Evolutionary conservation across 2,888 invertebrate species (phyloP).

Genomic region (Rhyacophila evoluta): DNA sequence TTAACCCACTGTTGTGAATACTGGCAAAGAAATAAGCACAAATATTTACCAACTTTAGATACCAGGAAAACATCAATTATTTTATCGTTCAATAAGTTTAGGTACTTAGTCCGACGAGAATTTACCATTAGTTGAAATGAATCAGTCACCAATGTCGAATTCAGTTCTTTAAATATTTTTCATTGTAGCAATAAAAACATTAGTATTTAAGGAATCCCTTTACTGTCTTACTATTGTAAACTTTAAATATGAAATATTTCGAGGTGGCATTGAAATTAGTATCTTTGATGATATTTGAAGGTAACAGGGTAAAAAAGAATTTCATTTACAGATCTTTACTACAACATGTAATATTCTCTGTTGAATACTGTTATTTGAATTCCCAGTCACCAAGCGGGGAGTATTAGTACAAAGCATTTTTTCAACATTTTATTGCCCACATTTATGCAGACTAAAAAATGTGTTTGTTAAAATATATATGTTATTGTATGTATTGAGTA

Average conservation of each 20-base stretch:
- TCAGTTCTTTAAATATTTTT: background rate
- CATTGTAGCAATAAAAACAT: conserved; percentile 12
- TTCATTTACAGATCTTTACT: conserved; percentile 10
- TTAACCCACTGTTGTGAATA: too few species aligned
- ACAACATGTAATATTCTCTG: background rate
- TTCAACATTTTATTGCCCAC: conserved; percentile 36
- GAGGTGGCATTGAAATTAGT: conserved; percentile 2
- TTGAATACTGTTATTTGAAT: background rate
- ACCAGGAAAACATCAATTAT: too few species aligned
- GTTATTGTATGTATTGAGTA: conserved; percentile 10
- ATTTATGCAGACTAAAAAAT: conserved; percentile 25
- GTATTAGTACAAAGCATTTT: conserved; percentile 47
- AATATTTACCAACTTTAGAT: too few species aligned
- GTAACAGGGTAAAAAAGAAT: conserved; percentile 46
- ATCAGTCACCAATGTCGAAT: too few species aligned
- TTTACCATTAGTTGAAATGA: too few species aligned
- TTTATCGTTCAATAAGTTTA: too few species aligned
- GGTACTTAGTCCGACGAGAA: too few species aligned
- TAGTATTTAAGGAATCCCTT: conserved; percentile 16
- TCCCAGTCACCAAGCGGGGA: background rate
- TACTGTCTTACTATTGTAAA: conserved; percentile 27
- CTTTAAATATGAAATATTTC: conserved; percentile 20
- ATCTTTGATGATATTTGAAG: conserved; percentile 35
- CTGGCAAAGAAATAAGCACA: too few species aligned
- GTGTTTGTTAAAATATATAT: conserved; percentile 25